Percentiles rank a stretch among this genome's conserved stretches.
Conservation (phyloP, 2,888 invertebrate genomes). For the Thymelicus lineola region DNA sequence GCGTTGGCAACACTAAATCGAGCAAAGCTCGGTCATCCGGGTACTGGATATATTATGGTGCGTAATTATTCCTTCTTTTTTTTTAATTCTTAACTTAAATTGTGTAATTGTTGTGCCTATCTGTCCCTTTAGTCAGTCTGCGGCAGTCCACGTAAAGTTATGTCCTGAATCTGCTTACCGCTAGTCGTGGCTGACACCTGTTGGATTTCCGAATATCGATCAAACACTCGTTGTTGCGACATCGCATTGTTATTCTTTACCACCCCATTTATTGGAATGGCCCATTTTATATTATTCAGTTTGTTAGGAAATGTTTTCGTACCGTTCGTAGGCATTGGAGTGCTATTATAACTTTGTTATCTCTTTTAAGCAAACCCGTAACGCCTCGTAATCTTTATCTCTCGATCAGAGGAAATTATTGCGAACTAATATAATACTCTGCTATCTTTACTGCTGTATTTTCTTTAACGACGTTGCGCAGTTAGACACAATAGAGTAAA, state of each 20-base stretch:
- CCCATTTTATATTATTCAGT: slow-evolving; percentile 45
- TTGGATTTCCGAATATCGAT: slow-evolving; percentile 54
- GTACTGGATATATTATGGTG: no score
- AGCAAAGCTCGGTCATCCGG: no score
- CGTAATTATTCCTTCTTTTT: no score
- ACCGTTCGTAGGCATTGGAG: not conserved
- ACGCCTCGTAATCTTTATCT: not conserved
- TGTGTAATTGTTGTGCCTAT: not conserved
- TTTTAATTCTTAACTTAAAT: no score
- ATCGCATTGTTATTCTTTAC: slow-evolving; percentile 46
- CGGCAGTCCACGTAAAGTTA: slow-evolving; percentile 46
- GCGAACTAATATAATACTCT: no score
- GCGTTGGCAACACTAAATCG: no score
- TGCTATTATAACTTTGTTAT: not conserved
- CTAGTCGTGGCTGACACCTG: slow-evolving; percentile 55
- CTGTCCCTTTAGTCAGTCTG: not conserved
- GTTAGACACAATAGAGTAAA: no score
- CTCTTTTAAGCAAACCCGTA: not conserved
- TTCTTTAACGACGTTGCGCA: no score
- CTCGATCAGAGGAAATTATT: no score
- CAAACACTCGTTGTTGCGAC: slow-evolving; percentile 60
- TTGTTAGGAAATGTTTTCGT: slow-evolving; percentile 17
- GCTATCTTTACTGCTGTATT: no score
- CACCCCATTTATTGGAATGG: slow-evolving; percentile 47
- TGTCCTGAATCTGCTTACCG: slow-evolving; percentile 58